Evolutionary conservation across 2,113 vertebrate species (phyloP).

Genomic region (Callorhinus ursinus): DNA sequence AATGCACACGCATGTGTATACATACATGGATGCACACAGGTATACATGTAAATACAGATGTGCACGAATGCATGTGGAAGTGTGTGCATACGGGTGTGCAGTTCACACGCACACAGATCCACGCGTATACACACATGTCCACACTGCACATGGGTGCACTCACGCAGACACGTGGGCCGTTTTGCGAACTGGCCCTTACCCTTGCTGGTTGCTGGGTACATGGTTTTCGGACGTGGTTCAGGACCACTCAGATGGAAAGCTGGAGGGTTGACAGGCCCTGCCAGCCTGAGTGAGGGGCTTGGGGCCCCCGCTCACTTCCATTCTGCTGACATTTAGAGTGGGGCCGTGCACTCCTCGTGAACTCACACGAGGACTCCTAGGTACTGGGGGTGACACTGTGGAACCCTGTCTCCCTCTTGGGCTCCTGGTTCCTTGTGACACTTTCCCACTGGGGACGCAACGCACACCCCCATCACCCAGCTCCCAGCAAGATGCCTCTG

Average conservation of each 20-base stretch:
- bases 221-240: neutral
- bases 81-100: fast-evolving
- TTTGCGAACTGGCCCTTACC: neutral
- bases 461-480: neutral
- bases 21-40: too few species aligned
- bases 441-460: fast-evolving
- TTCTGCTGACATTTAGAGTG: neutral
- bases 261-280: neutral
- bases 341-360: fast-evolving
- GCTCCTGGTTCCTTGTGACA: neutral
- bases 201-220: neutral
- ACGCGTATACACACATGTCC: fast-evolving
- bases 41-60: neutral
- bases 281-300: neutral
- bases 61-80: fast-evolving
- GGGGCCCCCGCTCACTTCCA: neutral
- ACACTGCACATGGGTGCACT: neutral
- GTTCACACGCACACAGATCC: too few species aligned
- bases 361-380: fast-evolving
- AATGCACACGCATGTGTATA: neutral
- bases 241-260: neutral
- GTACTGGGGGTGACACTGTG: neutral
- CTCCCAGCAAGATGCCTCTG: neutral
- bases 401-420: neutral
- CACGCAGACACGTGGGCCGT: too few species aligned